phyloP scores from a whole-genome alignment of 2,797 vertebrate species.

The Streptopelia turtur region DNA sequence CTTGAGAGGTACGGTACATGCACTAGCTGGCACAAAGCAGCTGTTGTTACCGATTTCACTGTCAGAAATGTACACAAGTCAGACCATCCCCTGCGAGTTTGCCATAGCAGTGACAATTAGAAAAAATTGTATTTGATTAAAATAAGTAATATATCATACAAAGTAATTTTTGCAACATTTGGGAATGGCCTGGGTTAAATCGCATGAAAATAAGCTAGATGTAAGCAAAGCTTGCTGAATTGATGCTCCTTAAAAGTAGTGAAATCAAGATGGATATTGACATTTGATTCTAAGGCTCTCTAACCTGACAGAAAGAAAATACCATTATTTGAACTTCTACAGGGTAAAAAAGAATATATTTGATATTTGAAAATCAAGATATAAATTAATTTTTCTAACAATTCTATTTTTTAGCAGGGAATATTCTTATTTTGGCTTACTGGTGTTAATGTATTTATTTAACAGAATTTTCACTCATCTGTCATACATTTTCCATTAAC shows the following conservation, averaged over 20 bases:
- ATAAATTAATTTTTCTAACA: background rate
- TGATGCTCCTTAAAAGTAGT: background rate
- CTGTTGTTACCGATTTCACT: slow-evolving; percentile 92
- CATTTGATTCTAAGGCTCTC: background rate
- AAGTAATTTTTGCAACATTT: slow-evolving; percentile 44
- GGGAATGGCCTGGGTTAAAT: slow-evolving; percentile 26
- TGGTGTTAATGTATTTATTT: background rate
- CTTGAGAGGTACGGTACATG: slow-evolving; percentile 90
- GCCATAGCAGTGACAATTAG: slow-evolving; percentile 87
- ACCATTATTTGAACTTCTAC: background rate
- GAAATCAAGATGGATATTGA: background rate
- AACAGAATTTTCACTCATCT: background rate
- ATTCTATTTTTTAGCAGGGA: background rate
- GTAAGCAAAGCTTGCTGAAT: background rate
- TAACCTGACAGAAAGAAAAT: background rate
- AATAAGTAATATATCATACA: slow-evolving; percentile 77
- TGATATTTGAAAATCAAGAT: background rate
- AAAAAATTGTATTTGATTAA: slow-evolving; percentile 89
- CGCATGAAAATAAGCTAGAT: background rate
- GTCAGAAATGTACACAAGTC: slow-evolving; percentile 94
- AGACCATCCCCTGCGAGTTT: slow-evolving; percentile 89
- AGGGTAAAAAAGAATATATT: background rate
- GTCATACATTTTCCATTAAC: background rate
- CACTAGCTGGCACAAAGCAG: slow-evolving; percentile 92
- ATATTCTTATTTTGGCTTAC: background rate